These are phyloP conservation scores for Leucophenga montana DNA, from an alignment of 2,888 invertebrate species.

Conservation along the genomic window DNA sequence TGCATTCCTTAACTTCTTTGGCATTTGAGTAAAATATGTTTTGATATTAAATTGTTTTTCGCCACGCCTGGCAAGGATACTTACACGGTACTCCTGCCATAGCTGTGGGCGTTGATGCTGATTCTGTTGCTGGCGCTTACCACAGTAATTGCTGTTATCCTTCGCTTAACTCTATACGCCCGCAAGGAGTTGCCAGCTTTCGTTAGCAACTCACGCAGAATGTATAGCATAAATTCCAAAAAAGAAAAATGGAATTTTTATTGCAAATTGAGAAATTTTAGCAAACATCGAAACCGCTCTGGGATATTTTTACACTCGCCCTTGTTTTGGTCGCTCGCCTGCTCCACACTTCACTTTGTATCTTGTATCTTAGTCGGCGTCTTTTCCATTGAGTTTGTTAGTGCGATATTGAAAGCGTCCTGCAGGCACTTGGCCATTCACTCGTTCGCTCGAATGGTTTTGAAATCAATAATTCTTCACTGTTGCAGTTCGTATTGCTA, in stretches of 20 bases:
- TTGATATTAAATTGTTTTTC: conserved; percentile 63
- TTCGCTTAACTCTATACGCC: conserved; percentile 1
- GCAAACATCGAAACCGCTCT: conserved; percentile 43
- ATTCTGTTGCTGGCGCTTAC: too few species aligned
- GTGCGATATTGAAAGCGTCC: conserved; percentile 16
- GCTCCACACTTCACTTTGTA: too few species aligned
- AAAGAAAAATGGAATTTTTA: conserved; percentile 62
- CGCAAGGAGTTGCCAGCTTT: conserved; percentile 2
- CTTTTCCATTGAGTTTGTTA: not conserved
- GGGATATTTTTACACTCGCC: not conserved
- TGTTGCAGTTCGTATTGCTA: conserved; percentile 27
- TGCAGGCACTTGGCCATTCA: conserved; percentile 5
- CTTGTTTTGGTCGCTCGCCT: not conserved
- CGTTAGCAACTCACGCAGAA: too few species aligned
- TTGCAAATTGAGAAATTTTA: conserved; percentile 66
- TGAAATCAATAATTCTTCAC: conserved; percentile 51
- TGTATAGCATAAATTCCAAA: conserved; percentile 39
- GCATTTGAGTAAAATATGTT: conserved; percentile 65
- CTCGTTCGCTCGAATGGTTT: conserved; percentile 17
- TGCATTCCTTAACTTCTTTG: conserved; percentile 34
- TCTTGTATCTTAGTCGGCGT: too few species aligned
- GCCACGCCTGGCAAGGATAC: conserved; percentile 43
- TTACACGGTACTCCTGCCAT: too few species aligned
- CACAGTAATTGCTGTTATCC: too few species aligned
- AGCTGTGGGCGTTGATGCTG: too few species aligned